Evolutionary conservation across 2,888 invertebrate species (phyloP).

Genomic region (Julus scanicus): DNA sequence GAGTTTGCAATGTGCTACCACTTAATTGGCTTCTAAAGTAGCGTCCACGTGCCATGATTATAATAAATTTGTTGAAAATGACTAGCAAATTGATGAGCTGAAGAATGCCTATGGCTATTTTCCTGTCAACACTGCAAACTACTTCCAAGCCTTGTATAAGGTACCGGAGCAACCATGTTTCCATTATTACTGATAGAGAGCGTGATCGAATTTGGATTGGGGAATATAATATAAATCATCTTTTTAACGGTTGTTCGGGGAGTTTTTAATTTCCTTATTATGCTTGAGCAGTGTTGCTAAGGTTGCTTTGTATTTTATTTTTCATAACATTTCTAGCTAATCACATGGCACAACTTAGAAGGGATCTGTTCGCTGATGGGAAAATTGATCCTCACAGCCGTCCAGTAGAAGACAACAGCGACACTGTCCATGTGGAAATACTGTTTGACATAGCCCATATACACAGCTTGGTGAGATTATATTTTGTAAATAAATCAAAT

Average conservation of each 20-base stretch:
- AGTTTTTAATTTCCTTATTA: neutral
- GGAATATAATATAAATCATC: constrained; percentile 3
- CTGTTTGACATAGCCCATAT: constrained; percentile 51
- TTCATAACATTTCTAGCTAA: constrained; percentile 20
- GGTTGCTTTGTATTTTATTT: constrained; percentile 14
- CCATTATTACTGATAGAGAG: neutral
- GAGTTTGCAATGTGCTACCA: too few species aligned
- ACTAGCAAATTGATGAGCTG: neutral
- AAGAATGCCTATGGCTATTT: neutral
- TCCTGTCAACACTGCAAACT: neutral
- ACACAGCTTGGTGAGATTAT: constrained; percentile 49
- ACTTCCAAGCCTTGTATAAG: neutral
- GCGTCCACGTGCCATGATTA: neutral
- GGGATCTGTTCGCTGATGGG: constrained; percentile 40
- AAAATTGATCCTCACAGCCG: constrained; percentile 51
- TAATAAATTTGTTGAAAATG: neutral
- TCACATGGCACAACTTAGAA: constrained; percentile 45
- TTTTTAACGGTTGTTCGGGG: neutral
- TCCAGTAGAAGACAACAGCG: constrained; percentile 46
- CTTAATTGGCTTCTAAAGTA: too few species aligned
- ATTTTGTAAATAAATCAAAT: neutral
- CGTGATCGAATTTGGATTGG: neutral
- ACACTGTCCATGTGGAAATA: constrained; percentile 52
- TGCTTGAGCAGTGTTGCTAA: neutral
- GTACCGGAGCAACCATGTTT: neutral